Evolutionary conservation across 2,113 vertebrate species (phyloP).

Genomic region (Eptesicus fuscus): DNA sequence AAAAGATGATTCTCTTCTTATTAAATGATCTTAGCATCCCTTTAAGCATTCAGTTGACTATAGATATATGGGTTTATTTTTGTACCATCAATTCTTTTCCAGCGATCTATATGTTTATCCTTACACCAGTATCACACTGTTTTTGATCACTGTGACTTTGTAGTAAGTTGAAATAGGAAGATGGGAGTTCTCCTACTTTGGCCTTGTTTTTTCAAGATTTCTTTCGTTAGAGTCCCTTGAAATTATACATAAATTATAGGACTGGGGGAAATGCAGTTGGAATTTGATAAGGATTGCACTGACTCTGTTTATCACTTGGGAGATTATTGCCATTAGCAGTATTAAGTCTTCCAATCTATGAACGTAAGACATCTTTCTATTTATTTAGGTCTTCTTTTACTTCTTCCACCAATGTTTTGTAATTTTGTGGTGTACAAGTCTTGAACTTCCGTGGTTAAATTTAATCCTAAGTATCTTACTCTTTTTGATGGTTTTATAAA

Average conservation of each 20-base stretch:
- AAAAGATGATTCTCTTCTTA: not conserved
- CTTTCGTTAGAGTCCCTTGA: not conserved
- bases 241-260: not conserved
- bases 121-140: not conserved
- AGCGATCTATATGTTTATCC: not conserved
- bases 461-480: not conserved
- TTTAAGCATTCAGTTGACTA: not conserved
- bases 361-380: not conserved
- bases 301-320: not conserved
- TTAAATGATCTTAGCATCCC: not conserved
- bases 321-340: not conserved
- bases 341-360: not conserved
- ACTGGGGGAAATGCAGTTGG: not conserved
- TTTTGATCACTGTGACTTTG: not conserved
- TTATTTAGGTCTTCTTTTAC: not conserved
- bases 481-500: not conserved
- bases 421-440: not conserved
- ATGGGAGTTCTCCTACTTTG: not conserved
- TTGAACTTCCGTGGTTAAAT: not conserved
- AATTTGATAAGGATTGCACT: not conserved
- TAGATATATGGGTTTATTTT: not conserved
- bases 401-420: not conserved
- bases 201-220: not conserved
- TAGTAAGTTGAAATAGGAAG: not conserved
- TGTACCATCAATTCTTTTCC: not conserved